Base-by-base conservation (phyloP, 2,797 vertebrate genomes). In the Triplophysa bombifrons region DNA sequence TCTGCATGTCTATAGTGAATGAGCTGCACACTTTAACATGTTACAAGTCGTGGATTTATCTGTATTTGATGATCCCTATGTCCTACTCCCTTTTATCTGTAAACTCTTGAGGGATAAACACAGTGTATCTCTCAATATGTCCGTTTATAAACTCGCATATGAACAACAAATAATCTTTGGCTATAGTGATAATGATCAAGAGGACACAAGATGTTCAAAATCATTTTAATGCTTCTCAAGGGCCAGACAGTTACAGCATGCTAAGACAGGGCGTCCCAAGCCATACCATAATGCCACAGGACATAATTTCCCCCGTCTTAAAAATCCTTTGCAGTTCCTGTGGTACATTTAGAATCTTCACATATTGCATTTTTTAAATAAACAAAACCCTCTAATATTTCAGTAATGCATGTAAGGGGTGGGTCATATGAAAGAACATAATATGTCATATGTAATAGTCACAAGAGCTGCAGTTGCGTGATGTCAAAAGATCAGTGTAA, bases 191-290 rank as follows among this genome's bases (percentile, higher is more conserved):
- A n/a, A 51, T 56, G 38, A 75, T 63, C 17, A 16, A 55, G 63
- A 68, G 48, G 69, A 78, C n/a, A 11, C 38, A 72, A 48, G 48
- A 67, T 51, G 22, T 70, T 76, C 46, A 83, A 66, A 25, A 51
- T 61, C 14, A 41, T 48, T 87, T 85, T 75, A 81, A 74, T 70
- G 76, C 66, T 80, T 69, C 55, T 72, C 64, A 80, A 70, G 67
- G 48, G 53, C 30, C 30, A 64, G 67, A 82, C 34, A 70, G 38
- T 76, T 68, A 41, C 68, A 84, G 82, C 20, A 72, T 27, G 56
- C 61, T 64, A 41, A 44, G 48, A 78, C 69, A 78, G 34, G 66
- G 19, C 61, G 61, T 56, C 20, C 9, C n/a, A 55, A 71, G 38
- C 50, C 44, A 34, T 34, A 41, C 17, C 3, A 64, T 34, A 64